Evolutionary conservation across 1,140 invertebrate species (phyloP).

Genomic region (Atta texana): DNA sequence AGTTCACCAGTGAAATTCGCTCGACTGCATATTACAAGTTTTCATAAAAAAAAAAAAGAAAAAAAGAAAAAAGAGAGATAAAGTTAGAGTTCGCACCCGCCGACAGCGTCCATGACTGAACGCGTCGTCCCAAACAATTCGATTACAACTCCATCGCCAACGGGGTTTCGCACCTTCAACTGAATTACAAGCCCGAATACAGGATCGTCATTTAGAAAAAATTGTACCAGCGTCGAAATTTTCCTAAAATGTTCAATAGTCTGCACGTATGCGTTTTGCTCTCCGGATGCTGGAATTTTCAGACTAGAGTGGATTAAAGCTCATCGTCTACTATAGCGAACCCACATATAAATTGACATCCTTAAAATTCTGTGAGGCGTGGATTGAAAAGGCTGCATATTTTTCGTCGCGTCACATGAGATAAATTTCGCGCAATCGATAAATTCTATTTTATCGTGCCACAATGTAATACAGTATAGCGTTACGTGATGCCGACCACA

Average conservation of each 20-base stretch:
- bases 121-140: slow-evolving; percentile 42
- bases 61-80: not conserved
- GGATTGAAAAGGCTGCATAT: not conserved
- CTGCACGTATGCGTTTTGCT: not conserved
- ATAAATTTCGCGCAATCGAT: slow-evolving; percentile 70
- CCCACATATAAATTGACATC: slow-evolving; percentile 4
- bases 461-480: slow-evolving; percentile 57
- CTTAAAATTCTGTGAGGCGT: slow-evolving; percentile 34
- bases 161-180: slow-evolving; percentile 33
- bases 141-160: slow-evolving; percentile 42
- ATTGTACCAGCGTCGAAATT: slow-evolving; percentile 9
- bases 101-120: slow-evolving; percentile 34
- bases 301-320: not conserved
- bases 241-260: not conserved
- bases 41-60: not conserved
- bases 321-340: not conserved
- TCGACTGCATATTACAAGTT: slow-evolving; percentile 20
- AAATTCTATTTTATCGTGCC: slow-evolving; percentile 65
- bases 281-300: not conserved
- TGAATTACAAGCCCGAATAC: slow-evolving; percentile 19
- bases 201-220: slow-evolving; percentile 21
- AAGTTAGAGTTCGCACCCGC: not conserved
- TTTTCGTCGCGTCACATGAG: slow-evolving; percentile 62
- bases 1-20: not conserved
- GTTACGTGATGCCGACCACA: slow-evolving; percentile 61